Evolutionary conservation across 2,888 invertebrate species (phyloP).

Genomic region (Heteromyza rotundicornis): DNA sequence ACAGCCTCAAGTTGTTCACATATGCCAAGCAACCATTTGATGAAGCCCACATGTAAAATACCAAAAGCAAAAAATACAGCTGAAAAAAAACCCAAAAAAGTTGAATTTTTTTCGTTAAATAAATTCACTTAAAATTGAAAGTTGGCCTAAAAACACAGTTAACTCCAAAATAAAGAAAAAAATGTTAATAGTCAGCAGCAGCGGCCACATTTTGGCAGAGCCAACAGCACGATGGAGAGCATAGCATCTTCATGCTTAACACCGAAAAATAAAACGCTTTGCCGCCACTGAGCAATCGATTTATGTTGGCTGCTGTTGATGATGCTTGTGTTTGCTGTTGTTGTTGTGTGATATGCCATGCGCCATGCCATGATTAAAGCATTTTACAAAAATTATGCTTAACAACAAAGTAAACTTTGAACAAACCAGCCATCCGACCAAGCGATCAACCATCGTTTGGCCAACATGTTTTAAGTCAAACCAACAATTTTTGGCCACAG

Average conservation of each 20-base stretch:
- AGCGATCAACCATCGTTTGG: background rate
- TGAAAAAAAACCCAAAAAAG: background rate
- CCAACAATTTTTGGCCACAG: background rate
- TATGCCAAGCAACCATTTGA: no score
- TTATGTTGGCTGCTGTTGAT: background rate
- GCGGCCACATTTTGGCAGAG: background rate
- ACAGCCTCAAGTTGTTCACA: no score
- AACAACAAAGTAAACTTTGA: background rate
- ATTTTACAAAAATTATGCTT: background rate
- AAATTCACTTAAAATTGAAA: conserved; percentile 46
- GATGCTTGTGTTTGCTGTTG: background rate
- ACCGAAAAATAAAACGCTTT: background rate
- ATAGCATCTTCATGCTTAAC: background rate
- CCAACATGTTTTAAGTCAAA: background rate
- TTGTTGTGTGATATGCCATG: background rate
- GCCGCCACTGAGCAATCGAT: background rate
- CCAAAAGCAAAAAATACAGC: background rate
- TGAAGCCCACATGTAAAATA: background rate
- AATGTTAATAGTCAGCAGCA: background rate
- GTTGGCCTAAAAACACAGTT: conserved; percentile 59
- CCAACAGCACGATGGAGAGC: background rate
- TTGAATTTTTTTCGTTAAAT: background rate
- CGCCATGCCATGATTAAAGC: background rate
- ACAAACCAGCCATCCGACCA: background rate
- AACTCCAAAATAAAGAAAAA: no score